Evolutionary conservation across 1,140 invertebrate genomes (phyloP).

Genomic region (Drosophila lacteicornis): DNA sequence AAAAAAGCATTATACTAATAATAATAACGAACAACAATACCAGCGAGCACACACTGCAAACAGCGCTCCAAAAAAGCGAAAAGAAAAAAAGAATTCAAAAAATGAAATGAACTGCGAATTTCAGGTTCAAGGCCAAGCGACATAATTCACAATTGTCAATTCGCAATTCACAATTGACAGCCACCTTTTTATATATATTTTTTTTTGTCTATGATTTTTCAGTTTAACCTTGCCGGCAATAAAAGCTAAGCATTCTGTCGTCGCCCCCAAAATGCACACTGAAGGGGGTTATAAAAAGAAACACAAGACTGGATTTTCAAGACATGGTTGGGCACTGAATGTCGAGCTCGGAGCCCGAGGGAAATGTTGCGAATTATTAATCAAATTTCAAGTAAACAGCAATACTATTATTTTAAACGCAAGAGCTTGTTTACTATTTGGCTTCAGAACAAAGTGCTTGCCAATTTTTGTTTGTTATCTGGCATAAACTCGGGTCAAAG

Average conservation of each 20-base stretch:
- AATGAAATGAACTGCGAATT: constrained; percentile 66
- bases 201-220: constrained; percentile 19
- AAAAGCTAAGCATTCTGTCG: too few species aligned
- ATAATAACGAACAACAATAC: constrained; percentile 42
- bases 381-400: too few species aligned
- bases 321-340: too few species aligned
- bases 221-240: too few species aligned
- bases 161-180: constrained; percentile 23
- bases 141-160: constrained; percentile 24
- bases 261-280: too few species aligned
- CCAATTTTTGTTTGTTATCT: constrained; percentile 10
- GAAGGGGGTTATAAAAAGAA: too few species aligned
- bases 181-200: constrained; percentile 28
- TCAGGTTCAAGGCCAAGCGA: constrained; percentile 76
- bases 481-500: not conserved
- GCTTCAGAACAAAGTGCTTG: not conserved
- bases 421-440: not conserved
- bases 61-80: constrained; percentile 17
- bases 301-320: too few species aligned
- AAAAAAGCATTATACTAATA: constrained; percentile 58
- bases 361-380: too few species aligned
- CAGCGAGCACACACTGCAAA: constrained; percentile 32
- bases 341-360: too few species aligned
- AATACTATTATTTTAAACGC: not conserved
- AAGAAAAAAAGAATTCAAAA: constrained; percentile 42